Base-by-base conservation (phyloP, 2,797 vertebrate genomes). In the Arrhamphus sclerolepis region DNA sequence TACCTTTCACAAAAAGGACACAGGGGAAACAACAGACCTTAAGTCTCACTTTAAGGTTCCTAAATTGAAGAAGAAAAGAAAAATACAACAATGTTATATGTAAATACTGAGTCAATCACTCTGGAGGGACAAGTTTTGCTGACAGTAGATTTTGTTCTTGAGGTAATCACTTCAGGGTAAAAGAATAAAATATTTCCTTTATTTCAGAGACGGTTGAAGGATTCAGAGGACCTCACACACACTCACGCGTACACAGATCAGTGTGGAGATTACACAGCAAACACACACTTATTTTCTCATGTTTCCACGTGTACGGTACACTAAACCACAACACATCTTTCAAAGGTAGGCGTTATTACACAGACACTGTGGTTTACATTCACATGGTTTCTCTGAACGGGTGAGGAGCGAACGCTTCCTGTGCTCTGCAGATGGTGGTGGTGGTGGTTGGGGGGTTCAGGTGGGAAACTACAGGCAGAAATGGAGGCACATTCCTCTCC, bases 291-390 rank as follows among this genome's bases (percentile, higher is more conserved):
- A 73, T 42, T 69, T 74, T 78, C 81, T 86, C 43, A 7, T 75
- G 81, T 62, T 83, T 86, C 70, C 81, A 87, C 46, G 26, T 80
- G 59, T 82, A 85, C 62, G 41, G 54, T 78, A 87, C 74, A 90
- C 77, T 74, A 81, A 83, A 86, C 73, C 78, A 89, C 83, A 2
- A 83, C 81, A 90, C 81, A 41, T 85, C 58, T 70, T 72, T 79
- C 66, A 80, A 42, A 80, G 75, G 78, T 62, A 64, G 67, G 72
- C 28, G 47, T 75, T 57, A 63, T 47, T 76, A 89, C 75, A 71
- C 68, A 75, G 75, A 80, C 82, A 82, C 72, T 83, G 83, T 72
- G 82, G 77, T 66, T 76, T 87, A 91, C 88, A 91, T 91, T 92
- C 89, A 91, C 79, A 86, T 83, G 85, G 75, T 84, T 87, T 86